phyloP scores from a whole-genome alignment of 2,888 invertebrate genomes.

The Chymomyza fuscimana region DNA sequence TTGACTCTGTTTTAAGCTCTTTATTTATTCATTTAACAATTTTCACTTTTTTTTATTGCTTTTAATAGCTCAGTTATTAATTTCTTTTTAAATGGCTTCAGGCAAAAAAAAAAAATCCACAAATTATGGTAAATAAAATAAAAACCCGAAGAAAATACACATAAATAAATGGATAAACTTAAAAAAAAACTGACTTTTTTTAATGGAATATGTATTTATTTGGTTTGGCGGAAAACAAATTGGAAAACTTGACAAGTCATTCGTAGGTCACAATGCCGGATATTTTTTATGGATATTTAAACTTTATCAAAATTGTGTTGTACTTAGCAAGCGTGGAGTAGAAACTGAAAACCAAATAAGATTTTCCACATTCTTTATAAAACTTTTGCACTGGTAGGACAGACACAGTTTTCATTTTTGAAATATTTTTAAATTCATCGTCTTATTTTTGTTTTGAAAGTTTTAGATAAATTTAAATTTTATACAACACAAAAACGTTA shows the following conservation, averaged over 20 bases:
- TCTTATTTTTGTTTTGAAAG: too few species aligned
- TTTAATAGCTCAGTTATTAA: not conserved
- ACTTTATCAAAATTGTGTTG: not conserved
- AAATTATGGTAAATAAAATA: not conserved
- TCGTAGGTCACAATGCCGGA: too few species aligned
- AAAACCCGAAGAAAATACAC: slow-evolving; percentile 18
- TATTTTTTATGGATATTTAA: not conserved
- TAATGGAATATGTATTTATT: not conserved
- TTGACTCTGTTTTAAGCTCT: slow-evolving; percentile 19
- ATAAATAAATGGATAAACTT: slow-evolving; percentile 43
- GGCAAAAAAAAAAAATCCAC: slow-evolving; percentile 1
- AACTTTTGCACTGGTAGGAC: too few species aligned
- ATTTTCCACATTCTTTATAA: too few species aligned
- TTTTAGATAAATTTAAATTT: too few species aligned
- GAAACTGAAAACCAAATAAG: too few species aligned
- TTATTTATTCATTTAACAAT: slow-evolving; percentile 18
- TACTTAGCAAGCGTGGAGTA: too few species aligned
- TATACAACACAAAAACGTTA: too few species aligned
- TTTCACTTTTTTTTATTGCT: not conserved
- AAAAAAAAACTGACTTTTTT: slow-evolving; percentile 14
- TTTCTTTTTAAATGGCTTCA: slow-evolving; percentile 15
- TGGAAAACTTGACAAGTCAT: too few species aligned
- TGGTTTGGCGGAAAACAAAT: too few species aligned
- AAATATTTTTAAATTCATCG: too few species aligned
- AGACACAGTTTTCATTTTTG: too few species aligned